These are phyloP conservation scores for Nixonia krombeini DNA, from an alignment of 1,140 invertebrate genomes.

Conservation along the genomic window DNA sequence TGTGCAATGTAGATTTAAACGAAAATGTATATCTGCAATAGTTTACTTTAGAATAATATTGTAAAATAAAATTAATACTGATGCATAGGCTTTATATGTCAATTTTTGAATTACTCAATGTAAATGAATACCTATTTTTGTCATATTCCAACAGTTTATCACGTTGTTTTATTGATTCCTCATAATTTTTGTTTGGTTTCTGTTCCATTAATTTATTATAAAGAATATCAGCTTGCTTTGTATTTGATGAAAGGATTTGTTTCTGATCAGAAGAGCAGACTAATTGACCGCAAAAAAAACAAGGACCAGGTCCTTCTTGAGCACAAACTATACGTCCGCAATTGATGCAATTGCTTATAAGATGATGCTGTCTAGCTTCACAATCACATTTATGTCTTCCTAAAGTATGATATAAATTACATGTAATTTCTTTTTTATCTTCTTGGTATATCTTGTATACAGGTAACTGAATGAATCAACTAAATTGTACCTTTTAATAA, in stretches of 20 bases:
- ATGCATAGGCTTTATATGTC: no score
- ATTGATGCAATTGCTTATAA: conserved; percentile 94
- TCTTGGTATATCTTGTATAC: no score
- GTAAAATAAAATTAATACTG: no score
- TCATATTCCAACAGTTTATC: conserved; percentile 91
- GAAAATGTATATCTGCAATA: no score
- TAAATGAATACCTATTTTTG: conserved; percentile 82
- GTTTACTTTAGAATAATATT: no score
- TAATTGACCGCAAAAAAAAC: conserved; percentile 90
- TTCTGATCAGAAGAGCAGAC: conserved; percentile 86
- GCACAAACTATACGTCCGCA: conserved; percentile 96
- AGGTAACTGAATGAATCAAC: no score
- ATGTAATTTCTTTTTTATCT: no score
- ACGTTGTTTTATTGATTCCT: conserved; percentile 84
- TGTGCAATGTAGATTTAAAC: no score
- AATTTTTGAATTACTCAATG: no score
- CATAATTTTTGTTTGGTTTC: conserved; percentile 72
- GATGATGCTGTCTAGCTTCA: conserved; percentile 89
- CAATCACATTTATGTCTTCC: conserved; percentile 92
- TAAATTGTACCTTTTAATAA: conserved; percentile 75
- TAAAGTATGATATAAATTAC: conserved; percentile 57
- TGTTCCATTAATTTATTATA: conserved; percentile 79
- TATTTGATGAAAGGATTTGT: conserved; percentile 76
- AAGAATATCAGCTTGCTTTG: conserved; percentile 79
- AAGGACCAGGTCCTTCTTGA: conserved; percentile 97